A percentile compares a stretch with the other conserved stretches of the same genome.
phyloP scores from a whole-genome alignment of 2,113 vertebrate species.

The Ctenodactylus gundi region DNA sequence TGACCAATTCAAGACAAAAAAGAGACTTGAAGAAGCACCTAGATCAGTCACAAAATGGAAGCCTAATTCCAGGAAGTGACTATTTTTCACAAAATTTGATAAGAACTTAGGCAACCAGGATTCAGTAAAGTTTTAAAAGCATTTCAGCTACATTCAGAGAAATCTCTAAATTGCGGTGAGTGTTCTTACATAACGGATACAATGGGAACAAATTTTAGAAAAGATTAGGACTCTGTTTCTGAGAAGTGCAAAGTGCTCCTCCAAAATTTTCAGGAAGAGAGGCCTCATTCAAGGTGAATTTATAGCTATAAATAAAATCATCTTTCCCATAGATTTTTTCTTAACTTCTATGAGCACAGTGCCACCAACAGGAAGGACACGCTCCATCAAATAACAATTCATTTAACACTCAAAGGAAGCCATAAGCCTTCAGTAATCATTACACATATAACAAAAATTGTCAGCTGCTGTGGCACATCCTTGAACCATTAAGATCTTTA shows the following conservation, averaged over 20 bases:
- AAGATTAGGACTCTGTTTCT: background rate
- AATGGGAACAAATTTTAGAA: background rate
- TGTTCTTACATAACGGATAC: background rate
- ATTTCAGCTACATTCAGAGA: background rate
- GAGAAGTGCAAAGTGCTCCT: background rate
- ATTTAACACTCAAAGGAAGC: conserved; percentile 30
- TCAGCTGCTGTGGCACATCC: background rate
- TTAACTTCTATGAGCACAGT: conserved; percentile 42
- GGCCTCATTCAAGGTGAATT: background rate
- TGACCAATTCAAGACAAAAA: conserved; percentile 7
- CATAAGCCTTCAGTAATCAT: background rate
- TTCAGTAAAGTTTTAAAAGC: background rate
- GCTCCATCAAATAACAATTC: background rate
- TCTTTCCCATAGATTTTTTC: background rate
- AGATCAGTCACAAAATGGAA: background rate
- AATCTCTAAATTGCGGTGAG: background rate
- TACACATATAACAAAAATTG: background rate
- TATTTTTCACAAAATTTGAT: background rate
- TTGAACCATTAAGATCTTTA: background rate
- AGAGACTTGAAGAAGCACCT: background rate
- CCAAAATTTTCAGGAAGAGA: background rate
- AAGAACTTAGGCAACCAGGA: background rate
- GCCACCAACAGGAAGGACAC: conserved; percentile 56
- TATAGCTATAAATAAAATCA: conserved; percentile 10
- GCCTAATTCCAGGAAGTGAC: background rate